Conservation (phyloP, 2,888 invertebrate species). For the Spodoptera exigua region DNA sequence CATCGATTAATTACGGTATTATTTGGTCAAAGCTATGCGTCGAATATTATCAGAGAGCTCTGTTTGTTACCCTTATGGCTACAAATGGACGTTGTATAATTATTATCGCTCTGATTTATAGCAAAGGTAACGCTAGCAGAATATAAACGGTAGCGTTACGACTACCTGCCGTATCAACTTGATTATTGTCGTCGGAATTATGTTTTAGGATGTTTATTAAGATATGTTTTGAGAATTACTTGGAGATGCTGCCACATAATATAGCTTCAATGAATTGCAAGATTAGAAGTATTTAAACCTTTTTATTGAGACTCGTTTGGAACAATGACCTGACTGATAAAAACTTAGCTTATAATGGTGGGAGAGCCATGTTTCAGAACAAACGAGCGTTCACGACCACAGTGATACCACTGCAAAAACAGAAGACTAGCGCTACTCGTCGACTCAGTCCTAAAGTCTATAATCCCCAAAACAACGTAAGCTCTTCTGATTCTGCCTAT, state of each 20-base stretch:
- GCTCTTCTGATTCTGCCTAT: too few species aligned
- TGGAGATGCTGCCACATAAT: not conserved
- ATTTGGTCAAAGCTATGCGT: slow-evolving; percentile 34
- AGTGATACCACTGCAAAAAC: slow-evolving; percentile 6
- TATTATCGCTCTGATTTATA: slow-evolving; percentile 86
- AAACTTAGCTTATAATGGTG: too few species aligned
- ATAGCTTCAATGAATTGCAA: not conserved
- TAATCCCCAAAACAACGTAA: too few species aligned
- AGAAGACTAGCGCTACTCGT: too few species aligned
- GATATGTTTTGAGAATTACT: slow-evolving; percentile 1
- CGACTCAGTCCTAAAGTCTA: too few species aligned
- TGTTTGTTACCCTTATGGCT: slow-evolving; percentile 77
- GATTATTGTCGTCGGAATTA: slow-evolving; percentile 58
- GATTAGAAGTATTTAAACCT: too few species aligned
- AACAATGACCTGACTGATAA: too few species aligned
- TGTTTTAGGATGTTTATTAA: slow-evolving; percentile 43
- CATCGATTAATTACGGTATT: slow-evolving; percentile 47
- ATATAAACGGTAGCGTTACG: slow-evolving; percentile 80
- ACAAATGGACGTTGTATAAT: slow-evolving; percentile 83
- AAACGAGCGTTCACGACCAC: too few species aligned
- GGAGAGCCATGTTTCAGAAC: too few species aligned
- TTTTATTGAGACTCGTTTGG: too few species aligned
- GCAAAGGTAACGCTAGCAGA: slow-evolving; percentile 79
- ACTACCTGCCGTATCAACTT: slow-evolving; percentile 57
- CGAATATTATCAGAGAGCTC: slow-evolving; percentile 69